Evolutionary conservation across 2,888 invertebrate species (phyloP), one percentile per base, ranked within the genome.

Genomic region (Leptinotarsa juncta): DNA sequence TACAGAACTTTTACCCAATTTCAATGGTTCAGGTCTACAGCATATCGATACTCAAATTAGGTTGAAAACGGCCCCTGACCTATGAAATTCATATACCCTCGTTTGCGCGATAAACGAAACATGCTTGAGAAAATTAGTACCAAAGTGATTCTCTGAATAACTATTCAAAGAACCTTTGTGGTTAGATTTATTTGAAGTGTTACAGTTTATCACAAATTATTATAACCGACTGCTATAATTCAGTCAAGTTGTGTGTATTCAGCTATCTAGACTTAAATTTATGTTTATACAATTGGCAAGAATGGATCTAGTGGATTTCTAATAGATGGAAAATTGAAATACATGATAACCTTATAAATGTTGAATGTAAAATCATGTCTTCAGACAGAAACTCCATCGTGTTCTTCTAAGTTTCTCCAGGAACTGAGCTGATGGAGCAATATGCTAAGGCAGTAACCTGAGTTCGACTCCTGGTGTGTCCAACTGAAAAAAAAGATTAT

Each of bases 261-360:
- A 51, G 16, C 16, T n/a, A 16, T 62, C 23, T 57, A 62, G 62
- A 16, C 16, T 62, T 32, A 62, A 7, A 15, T 15, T 62, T 42
- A 62, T 62, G 26, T 62, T 62, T 62, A 62, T 60, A 60, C 15
- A 60, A 1, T 62, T 62, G 32, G 62, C 42, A 62, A 32, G n/a
- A 16, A 62, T 16, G 14, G 2, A 12, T 23, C 15, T 51, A 51
- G 16, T 5, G 42, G 12, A 42, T 32, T 7, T 7, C 32, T 32
- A 32, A 32, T 32, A 32, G 32, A 32, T 10, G 42, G 42, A 42
- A 3, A 42, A 42, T 42, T 42, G 10, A 42, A 42, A 42, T 42
- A 42, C 10, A 42, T 42, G 51, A 51, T 50, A 16, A 50, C 15
- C 51, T 16, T 51, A n/a, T 16, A 51, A 1, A 51, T 51, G 5